A percentile compares a stretch with the other conserved stretches of the same genome.
Evolutionary conservation across 2,888 invertebrate genomes (phyloP).

Genomic region (Cybosia mesomella): DNA sequence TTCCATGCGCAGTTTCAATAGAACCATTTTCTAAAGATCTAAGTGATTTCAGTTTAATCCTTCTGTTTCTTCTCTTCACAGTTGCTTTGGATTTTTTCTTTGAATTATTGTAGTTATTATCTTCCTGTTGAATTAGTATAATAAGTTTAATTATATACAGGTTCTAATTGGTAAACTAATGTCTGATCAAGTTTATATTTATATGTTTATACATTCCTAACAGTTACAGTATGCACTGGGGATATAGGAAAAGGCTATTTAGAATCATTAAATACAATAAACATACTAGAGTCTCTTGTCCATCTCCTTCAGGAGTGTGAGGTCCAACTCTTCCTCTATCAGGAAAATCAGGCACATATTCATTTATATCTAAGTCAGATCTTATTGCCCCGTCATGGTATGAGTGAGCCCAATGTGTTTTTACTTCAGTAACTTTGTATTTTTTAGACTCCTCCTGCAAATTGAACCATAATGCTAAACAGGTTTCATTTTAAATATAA

Average conservation of each 20-base stretch:
- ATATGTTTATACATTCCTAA: background rate
- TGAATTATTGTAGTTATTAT: conserved; percentile 5
- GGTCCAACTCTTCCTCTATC: conserved; percentile 18
- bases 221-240: too few relatives aligned
- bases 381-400: background rate
- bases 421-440: background rate
- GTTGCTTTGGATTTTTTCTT: conserved; percentile 25
- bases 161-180: background rate
- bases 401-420: background rate
- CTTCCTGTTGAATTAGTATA: conserved; percentile 12
- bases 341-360: background rate
- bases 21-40: conserved; percentile 17
- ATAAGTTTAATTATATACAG: background rate
- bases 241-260: background rate
- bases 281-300: conserved; percentile 16
- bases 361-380: background rate
- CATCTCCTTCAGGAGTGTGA: conserved; percentile 21
- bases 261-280: background rate
- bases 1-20: conserved; percentile 15
- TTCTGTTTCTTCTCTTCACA: conserved; percentile 66
- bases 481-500: background rate
- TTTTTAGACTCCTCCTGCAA: conserved; percentile 1
- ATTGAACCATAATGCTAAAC: background rate
- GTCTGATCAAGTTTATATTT: background rate
- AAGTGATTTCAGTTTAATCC: conserved; percentile 60